A percentile compares a stretch with the other conserved stretches of the same genome.
Evolutionary conservation across 2,113 vertebrate genomes (phyloP).

Genomic region (Prinia subflava): DNA sequence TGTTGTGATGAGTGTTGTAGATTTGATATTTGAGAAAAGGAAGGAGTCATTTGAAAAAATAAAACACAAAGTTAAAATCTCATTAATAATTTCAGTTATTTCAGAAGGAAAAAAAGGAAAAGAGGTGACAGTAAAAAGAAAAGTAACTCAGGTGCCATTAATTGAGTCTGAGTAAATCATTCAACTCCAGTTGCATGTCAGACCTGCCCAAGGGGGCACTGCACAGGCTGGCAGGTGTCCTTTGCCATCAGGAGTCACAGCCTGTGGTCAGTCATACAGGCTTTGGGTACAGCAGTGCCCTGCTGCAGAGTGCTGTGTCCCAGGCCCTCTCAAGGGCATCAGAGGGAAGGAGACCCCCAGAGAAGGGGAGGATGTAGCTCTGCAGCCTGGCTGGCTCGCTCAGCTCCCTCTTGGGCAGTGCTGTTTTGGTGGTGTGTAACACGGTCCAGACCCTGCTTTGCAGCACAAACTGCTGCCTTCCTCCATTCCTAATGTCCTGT

Average conservation of each 20-base stretch:
- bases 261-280: background rate
- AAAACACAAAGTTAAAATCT: background rate
- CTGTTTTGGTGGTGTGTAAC: background rate
- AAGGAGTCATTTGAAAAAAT: background rate
- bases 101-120: background rate
- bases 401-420: background rate
- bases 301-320: background rate
- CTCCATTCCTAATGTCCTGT: background rate
- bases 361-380: background rate
- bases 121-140: background rate
- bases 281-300: rapidly evolving
- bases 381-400: background rate
- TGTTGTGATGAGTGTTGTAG: background rate
- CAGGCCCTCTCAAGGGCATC: background rate
- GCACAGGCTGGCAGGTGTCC: background rate
- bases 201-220: background rate
- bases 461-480: background rate
- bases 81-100: background rate
- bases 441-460: background rate
- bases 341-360: background rate
- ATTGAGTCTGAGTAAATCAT: background rate
- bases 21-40: background rate
- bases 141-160: background rate
- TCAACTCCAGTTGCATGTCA: background rate
- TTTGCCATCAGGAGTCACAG: background rate